phyloP scores from a whole-genome alignment of 2,113 vertebrate species.

The Python bivittatus region DNA sequence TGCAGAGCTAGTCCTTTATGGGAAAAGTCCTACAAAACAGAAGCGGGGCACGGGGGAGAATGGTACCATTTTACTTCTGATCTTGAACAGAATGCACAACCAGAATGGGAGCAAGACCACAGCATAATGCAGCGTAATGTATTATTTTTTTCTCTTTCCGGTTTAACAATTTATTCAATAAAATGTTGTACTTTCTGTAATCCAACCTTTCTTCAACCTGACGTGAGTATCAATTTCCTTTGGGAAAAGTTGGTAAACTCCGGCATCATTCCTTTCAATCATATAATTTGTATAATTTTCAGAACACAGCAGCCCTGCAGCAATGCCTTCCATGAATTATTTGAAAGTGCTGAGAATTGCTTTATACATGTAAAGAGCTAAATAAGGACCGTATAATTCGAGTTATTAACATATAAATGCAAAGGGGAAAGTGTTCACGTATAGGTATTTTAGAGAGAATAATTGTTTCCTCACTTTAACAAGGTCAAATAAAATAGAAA shows the following conservation, averaged over 20 bases:
- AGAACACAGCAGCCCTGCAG: constrained; percentile 53
- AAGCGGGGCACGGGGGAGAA: background rate
- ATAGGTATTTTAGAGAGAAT: constrained; percentile 47
- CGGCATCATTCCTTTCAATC: constrained; percentile 22
- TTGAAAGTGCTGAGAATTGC: constrained; percentile 62
- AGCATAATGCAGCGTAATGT: background rate
- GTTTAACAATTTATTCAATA: constrained; percentile 13
- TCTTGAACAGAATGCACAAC: background rate
- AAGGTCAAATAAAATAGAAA: constrained; percentile 38
- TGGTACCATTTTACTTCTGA: background rate
- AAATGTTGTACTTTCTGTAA: constrained; percentile 21
- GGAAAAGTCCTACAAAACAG: background rate
- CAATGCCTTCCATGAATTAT: constrained; percentile 57
- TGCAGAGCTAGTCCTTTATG: background rate
- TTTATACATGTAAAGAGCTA: constrained; percentile 58
- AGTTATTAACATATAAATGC: constrained; percentile 48
- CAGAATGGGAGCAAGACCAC: background rate
- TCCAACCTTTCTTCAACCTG: background rate
- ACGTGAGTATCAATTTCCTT: constrained; percentile 30
- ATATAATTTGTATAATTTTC: constrained; percentile 59
- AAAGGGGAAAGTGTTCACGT: constrained; percentile 30
- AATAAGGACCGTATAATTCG: constrained; percentile 44
- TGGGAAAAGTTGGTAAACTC: constrained; percentile 39
- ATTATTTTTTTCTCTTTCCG: background rate
- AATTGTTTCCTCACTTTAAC: constrained; percentile 56